Conservation (phyloP, 1,140 invertebrate genomes). For the Phthorimaea operculella region DNA sequence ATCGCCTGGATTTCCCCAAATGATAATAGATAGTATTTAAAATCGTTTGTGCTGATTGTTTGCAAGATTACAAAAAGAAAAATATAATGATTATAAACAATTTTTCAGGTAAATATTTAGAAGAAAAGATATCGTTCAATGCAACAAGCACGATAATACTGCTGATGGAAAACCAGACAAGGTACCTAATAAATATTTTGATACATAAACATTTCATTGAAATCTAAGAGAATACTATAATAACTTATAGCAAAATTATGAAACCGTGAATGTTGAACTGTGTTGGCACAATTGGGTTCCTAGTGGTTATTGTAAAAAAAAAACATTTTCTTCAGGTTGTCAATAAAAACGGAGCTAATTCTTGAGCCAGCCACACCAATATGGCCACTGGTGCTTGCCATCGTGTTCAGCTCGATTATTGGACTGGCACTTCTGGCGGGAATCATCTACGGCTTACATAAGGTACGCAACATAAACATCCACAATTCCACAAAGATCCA, state of each 20-base stretch:
- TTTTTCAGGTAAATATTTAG: conserved; percentile 21
- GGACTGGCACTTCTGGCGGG: conserved; percentile 3
- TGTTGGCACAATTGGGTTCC: no score
- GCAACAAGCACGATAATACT: conserved; percentile 24
- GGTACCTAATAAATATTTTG: conserved; percentile 20
- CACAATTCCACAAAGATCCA: no score
- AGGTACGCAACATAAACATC: background rate
- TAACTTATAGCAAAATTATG: no score
- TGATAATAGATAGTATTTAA: no score
- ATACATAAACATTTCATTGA: no score
- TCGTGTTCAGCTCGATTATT: background rate
- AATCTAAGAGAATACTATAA: no score
- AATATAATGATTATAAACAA: conserved; percentile 4
- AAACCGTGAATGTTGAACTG: no score
- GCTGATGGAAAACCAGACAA: conserved; percentile 17
- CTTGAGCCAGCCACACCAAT: conserved; percentile 7
- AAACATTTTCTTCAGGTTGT: no score
- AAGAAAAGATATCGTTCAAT: conserved; percentile 22
- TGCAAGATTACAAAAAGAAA: no score
- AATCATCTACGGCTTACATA: conserved; percentile 10
- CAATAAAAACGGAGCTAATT: conserved; percentile 1
- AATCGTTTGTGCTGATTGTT: no score
- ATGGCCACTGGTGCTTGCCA: conserved; percentile 7
- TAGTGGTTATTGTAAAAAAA: no score
- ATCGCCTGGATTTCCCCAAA: no score